These are phyloP conservation scores for Capromys pilorides DNA, from an alignment of 2,797 vertebrate genomes.

Conservation along the genomic window DNA sequence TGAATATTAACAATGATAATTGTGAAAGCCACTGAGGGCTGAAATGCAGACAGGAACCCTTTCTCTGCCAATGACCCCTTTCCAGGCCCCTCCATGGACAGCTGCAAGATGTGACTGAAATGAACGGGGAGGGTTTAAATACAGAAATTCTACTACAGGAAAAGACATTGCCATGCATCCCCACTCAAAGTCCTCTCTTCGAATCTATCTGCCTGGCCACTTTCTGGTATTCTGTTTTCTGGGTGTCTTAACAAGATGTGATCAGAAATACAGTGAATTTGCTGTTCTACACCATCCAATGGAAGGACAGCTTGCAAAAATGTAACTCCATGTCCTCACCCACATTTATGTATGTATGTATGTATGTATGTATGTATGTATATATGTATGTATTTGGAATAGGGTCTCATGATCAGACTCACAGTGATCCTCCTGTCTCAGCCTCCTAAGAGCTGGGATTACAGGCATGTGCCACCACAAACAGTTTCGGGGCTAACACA, in stretches of 20 bases:
- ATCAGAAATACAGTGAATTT: not conserved
- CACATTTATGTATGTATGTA: not conserved
- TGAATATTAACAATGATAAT: not conserved
- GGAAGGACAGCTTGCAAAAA: not conserved
- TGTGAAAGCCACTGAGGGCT: accelerated
- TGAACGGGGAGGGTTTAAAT: not conserved
- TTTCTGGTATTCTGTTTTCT: not conserved
- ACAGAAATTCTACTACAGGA: not conserved
- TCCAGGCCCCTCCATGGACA: accelerated
- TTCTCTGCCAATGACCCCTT: no score
- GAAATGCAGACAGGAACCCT: accelerated
- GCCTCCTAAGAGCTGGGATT: no score
- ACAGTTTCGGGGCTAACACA: no score
- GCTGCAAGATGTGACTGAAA: not conserved
- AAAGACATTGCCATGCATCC: not conserved
- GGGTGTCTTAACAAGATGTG: not conserved
- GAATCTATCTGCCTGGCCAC: not conserved
- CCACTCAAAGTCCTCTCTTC: not conserved
- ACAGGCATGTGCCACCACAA: no score
- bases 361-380: not conserved
- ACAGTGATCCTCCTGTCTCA: no score
- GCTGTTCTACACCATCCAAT: not conserved
- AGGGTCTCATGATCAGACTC: not conserved
- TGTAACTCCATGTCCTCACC: not conserved
- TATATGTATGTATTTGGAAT: not conserved